Conservation (phyloP, 1,140 invertebrate species). For the Halyomorpha halys region DNA sequence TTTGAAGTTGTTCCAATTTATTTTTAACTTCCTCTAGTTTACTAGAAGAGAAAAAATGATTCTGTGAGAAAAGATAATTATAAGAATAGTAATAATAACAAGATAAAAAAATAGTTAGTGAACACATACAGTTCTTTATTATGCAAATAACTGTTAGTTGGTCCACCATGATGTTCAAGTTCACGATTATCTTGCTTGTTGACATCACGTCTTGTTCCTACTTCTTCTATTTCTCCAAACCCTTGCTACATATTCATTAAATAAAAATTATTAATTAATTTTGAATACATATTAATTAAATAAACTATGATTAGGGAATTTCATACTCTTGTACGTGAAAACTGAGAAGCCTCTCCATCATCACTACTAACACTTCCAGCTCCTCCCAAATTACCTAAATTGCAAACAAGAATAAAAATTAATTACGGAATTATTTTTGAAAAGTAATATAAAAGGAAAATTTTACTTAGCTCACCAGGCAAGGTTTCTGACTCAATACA, state of each 20-base stretch:
- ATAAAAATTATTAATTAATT: not conserved
- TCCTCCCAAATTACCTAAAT: conserved; percentile 12
- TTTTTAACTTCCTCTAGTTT: conserved; percentile 26
- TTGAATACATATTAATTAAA: not conserved
- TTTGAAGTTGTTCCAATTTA: conserved; percentile 27
- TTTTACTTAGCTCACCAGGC: conserved; percentile 14
- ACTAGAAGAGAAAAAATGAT: conserved; percentile 16
- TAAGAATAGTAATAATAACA: not conserved
- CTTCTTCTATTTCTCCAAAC: conserved; percentile 10
- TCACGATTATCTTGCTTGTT: conserved; percentile 26
- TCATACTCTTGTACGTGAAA: conserved; percentile 12
- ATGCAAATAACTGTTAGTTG: not conserved
- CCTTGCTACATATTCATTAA: conserved; percentile 7
- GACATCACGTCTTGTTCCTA: conserved; percentile 12
- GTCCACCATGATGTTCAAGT: conserved; percentile 9
- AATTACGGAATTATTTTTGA: not conserved
- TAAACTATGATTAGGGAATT: not conserved
- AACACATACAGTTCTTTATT: conserved; percentile 26
- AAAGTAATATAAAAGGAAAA: not conserved
- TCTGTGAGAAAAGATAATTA: no score
- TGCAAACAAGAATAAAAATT: not conserved
- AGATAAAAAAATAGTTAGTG: not conserved
- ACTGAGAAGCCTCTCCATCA: conserved; percentile 19
- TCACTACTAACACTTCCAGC: conserved; percentile 25
- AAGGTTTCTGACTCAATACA: conserved; percentile 23